These are phyloP conservation scores for Epinotia demarniana DNA, from an alignment of 2,888 invertebrate genomes.

Conservation along the genomic window DNA sequence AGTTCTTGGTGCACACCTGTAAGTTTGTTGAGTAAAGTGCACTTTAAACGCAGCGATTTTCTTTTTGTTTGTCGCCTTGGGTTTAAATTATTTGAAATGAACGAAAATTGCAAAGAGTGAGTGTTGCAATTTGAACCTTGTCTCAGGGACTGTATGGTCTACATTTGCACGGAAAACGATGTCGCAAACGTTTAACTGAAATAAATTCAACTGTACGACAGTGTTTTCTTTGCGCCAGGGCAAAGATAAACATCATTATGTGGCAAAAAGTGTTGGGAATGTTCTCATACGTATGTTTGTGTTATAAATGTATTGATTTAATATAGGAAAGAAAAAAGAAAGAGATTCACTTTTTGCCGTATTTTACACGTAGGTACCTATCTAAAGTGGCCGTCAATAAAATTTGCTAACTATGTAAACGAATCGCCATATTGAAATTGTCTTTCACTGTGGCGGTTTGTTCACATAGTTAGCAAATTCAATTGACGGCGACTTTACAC, in stretches of 20 bases:
- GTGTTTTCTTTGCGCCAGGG: slow-evolving; percentile 20
- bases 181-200: neutral
- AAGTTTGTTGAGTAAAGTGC: slow-evolving; percentile 16
- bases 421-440: too few relatives aligned
- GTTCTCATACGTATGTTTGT: neutral
- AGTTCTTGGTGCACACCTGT: neutral
- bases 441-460: too few relatives aligned
- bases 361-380: too few relatives aligned
- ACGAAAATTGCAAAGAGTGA: neutral
- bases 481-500: too few relatives aligned
- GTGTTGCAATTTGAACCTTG: neutral
- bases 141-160: neutral
- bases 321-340: too few relatives aligned
- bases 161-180: neutral
- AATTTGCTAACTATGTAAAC: too few relatives aligned
- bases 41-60: slow-evolving; percentile 35
- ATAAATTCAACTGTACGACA: neutral
- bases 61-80: slow-evolving; percentile 18
- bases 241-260: slow-evolving; percentile 30
- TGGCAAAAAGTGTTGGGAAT: slow-evolving; percentile 1
- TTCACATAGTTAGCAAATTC: too few relatives aligned
- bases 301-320: neutral
- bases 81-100: neutral
- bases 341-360: too few relatives aligned
- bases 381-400: too few relatives aligned